Conservation (phyloP, 2,113 vertebrate species). For the Dromaius novaehollandiae region DNA sequence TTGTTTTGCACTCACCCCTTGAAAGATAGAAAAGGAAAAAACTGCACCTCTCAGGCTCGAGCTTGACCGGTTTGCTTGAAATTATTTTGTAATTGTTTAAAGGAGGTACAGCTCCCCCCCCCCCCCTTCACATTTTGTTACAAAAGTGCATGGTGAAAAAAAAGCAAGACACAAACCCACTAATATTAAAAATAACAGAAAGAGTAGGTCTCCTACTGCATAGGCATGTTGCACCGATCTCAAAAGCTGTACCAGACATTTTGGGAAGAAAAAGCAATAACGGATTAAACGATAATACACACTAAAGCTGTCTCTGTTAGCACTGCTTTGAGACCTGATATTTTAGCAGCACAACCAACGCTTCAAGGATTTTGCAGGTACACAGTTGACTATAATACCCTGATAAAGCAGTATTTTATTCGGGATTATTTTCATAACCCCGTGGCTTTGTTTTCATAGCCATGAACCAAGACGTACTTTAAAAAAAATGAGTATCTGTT, state of each 20-base stretch:
- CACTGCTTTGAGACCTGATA: not conserved
- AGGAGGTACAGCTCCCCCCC: not conserved
- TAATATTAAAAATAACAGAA: fast-evolving
- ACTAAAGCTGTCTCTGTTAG: not conserved
- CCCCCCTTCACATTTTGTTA: not conserved
- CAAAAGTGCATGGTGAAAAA: not conserved
- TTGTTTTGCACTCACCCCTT: not conserved
- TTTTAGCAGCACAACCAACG: not conserved
- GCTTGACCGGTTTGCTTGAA: not conserved
- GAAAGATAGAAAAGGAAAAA: not conserved
- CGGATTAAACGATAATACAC: not conserved
- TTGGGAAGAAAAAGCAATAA: not conserved
- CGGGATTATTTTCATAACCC: not conserved
- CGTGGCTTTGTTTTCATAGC: not conserved
- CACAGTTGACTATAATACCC: not conserved
- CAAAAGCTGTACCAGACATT: not conserved
- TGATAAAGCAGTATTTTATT: not conserved
- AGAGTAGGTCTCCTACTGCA: not conserved
- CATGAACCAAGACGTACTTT: not conserved
- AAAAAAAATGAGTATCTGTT: not conserved
- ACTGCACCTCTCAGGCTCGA: not conserved
- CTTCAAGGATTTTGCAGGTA: not conserved
- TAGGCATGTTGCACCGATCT: fast-evolving
- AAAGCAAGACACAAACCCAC: not conserved
- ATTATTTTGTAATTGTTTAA: not conserved